Evolutionary conservation across 1,140 invertebrate species (phyloP).

Genomic region (Bombus waltoni): DNA sequence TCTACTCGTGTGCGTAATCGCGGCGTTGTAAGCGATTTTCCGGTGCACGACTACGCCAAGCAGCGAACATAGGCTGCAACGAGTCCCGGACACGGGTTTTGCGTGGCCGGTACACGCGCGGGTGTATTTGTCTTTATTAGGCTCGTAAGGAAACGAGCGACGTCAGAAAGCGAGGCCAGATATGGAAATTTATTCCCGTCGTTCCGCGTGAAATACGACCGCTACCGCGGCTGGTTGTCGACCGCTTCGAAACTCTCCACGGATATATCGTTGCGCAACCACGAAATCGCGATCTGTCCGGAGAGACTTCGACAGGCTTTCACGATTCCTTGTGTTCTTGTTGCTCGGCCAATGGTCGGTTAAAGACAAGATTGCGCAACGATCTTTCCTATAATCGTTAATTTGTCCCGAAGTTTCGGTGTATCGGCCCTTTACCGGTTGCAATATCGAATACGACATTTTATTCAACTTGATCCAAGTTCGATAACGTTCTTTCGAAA

Average conservation of each 20-base stretch:
- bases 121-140: conserved; percentile 64
- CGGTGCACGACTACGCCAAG: conserved; percentile 11
- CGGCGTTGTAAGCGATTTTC: conserved; percentile 65
- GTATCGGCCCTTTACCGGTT: not conserved
- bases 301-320: conserved; percentile 1
- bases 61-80: not conserved
- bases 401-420: not conserved
- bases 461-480: not conserved
- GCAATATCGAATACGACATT: not conserved
- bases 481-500: not conserved
- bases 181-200: conserved; percentile 52
- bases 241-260: not conserved
- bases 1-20: conserved; percentile 58
- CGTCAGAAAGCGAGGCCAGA: conserved; percentile 35
- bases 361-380: not conserved
- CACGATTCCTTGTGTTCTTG: not conserved
- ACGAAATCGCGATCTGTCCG: conserved; percentile 14
- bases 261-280: conserved; percentile 20
- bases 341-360: not conserved
- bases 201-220: conserved; percentile 36
- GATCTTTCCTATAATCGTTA: not conserved
- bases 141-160: conserved; percentile 49
- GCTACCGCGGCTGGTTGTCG: conserved; percentile 28
- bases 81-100: conserved; percentile 59
- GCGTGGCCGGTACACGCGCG: conserved; percentile 44